Evolutionary conservation across 2,797 vertebrate genomes (phyloP).

Genomic region (Uromys caudimaculatus): DNA sequence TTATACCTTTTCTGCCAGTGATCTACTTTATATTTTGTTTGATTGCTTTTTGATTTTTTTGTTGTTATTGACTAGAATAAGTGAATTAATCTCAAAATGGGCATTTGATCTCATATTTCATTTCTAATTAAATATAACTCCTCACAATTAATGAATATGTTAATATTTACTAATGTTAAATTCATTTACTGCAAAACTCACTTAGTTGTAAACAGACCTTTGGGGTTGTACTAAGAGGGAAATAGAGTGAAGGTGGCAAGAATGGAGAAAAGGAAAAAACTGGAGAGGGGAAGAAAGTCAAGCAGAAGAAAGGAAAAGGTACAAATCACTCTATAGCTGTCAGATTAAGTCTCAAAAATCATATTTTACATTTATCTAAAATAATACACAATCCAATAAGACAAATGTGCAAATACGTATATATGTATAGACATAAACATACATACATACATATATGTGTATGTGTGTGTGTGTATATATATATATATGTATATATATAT

Average conservation of each 20-base stretch:
- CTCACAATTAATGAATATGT: not conserved
- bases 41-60: not conserved
- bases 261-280: not conserved
- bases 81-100: not conserved
- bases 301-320: not conserved
- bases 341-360: not conserved
- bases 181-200: not conserved
- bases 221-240: not conserved
- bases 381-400: not conserved
- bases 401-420: too few relatives aligned
- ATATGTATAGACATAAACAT: not conserved
- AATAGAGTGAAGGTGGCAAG: not conserved
- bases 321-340: not conserved
- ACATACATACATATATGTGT: too few relatives aligned
- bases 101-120: not conserved
- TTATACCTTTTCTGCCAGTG: not conserved
- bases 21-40: not conserved
- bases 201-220: not conserved
- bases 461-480: too few relatives aligned
- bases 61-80: not conserved
- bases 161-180: not conserved
- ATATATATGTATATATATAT: too few relatives aligned
- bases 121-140: not conserved
- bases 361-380: not conserved
- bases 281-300: not conserved